phyloP scores from a whole-genome alignment of 2,113 vertebrate species.

The Crotalus viridis region DNA sequence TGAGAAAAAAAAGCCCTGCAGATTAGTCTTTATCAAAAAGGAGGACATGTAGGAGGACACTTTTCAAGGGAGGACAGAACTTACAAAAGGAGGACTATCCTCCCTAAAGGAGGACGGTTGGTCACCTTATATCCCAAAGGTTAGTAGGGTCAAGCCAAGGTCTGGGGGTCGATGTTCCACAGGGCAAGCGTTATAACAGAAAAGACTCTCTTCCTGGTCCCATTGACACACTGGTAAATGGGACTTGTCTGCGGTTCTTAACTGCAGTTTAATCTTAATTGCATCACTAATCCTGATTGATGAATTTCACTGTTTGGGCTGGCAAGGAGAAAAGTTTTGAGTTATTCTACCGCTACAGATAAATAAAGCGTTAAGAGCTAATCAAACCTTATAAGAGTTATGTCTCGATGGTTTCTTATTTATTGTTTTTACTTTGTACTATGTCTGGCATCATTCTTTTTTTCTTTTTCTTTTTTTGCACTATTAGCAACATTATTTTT shows the following conservation, averaged over 20 bases:
- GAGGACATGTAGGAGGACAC: too few relatives aligned
- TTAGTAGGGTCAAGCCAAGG: not conserved
- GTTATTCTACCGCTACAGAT: not conserved
- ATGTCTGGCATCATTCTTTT: not conserved
- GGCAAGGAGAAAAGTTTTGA: not conserved
- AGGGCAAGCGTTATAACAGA: not conserved
- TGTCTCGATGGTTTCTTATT: not conserved
- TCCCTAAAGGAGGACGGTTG: too few relatives aligned
- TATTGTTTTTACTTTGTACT: not conserved
- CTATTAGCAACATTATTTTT: not conserved
- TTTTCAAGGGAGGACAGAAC: too few relatives aligned
- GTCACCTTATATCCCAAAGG: not conserved
- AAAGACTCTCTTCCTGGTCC: not conserved
- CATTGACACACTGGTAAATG: not conserved
- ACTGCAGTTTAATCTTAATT: not conserved
- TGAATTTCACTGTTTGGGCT: not conserved
- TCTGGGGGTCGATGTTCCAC: not conserved
- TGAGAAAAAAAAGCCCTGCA: too few relatives aligned
- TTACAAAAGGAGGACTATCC: too few relatives aligned
- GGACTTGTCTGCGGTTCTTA: not conserved
- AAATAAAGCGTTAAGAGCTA: not conserved
- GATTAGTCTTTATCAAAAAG: too few relatives aligned
- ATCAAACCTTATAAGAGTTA: not conserved
- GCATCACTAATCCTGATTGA: not conserved
- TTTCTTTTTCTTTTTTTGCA: not conserved